Percentiles rank a stretch among this genome's conserved stretches.
These are phyloP conservation scores for Trialeurodes vaporariorum DNA, from an alignment of 1,140 invertebrate species.

Conservation along the genomic window DNA sequence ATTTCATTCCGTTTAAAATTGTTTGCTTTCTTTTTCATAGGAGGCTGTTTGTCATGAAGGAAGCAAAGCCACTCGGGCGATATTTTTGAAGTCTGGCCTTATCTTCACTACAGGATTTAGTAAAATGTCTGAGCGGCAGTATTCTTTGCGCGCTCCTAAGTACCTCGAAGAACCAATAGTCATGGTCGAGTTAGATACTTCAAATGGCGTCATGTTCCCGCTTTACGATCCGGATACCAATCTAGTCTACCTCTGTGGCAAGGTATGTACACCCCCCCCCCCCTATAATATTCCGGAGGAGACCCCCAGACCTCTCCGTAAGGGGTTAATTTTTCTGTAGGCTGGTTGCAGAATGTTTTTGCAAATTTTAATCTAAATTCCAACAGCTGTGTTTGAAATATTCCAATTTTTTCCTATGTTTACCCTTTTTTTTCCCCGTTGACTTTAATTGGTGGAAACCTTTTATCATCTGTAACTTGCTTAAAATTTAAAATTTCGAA, in stretches of 20 bases:
- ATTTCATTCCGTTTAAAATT: not conserved
- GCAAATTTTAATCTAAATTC: too few relatives aligned
- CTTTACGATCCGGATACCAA: conserved; percentile 96
- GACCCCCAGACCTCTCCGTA: too few relatives aligned
- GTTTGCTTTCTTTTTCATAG: conserved; percentile 27
- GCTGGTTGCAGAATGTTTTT: too few relatives aligned
- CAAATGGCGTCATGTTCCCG: conserved; percentile 96
- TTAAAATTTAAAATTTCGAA: too few relatives aligned
- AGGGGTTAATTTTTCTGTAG: too few relatives aligned
- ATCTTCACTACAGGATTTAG: conserved; percentile 97
- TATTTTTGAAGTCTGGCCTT: conserved; percentile 76
- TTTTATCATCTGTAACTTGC: too few relatives aligned
- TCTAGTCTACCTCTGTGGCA: conserved; percentile 90
- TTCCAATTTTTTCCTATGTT: too few relatives aligned
- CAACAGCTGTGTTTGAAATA: too few relatives aligned
- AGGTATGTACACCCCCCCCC: too few relatives aligned
- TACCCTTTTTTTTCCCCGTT: too few relatives aligned
- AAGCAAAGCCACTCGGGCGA: conserved; percentile 87
- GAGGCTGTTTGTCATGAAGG: conserved; percentile 91
- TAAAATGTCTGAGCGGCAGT: conserved; percentile 89
- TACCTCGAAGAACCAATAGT: conserved; percentile 83
- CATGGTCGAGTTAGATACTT: conserved; percentile 91
- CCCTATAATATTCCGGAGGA: too few relatives aligned
- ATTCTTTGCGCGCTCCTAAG: conserved; percentile 81
- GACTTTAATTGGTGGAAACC: too few relatives aligned